Conservation (phyloP, 2,113 vertebrate genomes). For the Rhagologus leucostigma region DNA sequence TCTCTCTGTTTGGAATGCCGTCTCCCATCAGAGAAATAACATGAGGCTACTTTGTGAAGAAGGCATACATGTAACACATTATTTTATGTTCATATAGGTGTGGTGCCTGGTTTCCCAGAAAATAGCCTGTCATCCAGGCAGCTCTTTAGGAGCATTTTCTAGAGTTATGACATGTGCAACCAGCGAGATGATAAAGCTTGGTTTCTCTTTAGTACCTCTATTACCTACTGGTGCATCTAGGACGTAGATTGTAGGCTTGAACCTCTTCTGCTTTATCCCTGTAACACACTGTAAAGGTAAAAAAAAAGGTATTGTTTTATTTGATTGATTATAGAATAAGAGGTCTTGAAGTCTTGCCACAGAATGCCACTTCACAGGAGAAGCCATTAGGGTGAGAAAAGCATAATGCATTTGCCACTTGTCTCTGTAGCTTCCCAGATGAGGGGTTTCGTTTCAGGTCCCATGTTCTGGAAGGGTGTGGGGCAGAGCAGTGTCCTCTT, state of each 20-base stretch:
- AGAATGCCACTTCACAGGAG: background rate
- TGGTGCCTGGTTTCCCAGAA: background rate
- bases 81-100: background rate
- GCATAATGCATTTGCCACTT: background rate
- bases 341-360: background rate
- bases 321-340: background rate
- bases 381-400: background rate
- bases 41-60: background rate
- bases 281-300: background rate
- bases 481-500: background rate
- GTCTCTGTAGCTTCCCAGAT: background rate
- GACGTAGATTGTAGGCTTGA: background rate
- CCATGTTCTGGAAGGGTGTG: background rate
- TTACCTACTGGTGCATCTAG: background rate
- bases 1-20: background rate
- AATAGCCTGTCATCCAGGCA: background rate
- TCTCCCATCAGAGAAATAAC: background rate
- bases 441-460: background rate
- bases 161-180: background rate
- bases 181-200: background rate
- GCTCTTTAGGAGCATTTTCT: background rate
- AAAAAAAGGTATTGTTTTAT: background rate
- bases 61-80: background rate
- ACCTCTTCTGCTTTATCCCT: background rate
- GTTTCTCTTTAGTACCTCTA: background rate